These are phyloP conservation scores for Ophioderma brevispina DNA, from an alignment of 35 echinoderm and acorn worm species.

Conservation along the genomic window DNA sequence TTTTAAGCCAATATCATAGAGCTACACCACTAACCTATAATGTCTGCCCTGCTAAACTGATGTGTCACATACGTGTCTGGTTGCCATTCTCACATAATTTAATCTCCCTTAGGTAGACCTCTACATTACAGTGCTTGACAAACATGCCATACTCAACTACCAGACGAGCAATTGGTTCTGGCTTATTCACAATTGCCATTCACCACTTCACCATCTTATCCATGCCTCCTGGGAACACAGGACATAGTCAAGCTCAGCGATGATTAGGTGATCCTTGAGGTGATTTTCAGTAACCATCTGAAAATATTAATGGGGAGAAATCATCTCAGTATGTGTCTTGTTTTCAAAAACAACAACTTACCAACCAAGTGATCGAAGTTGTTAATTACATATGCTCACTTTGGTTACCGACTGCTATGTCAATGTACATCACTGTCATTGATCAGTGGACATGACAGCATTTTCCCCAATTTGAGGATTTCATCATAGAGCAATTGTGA, in stretches of 20 bases:
- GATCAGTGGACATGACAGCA: no score
- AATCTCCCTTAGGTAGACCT: conserved; percentile 96
- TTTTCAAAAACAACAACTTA: no score
- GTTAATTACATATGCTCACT: no score
- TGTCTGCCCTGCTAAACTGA: conserved; percentile 98
- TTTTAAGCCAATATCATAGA: no score
- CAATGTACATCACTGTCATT: no score
- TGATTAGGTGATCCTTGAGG: not conserved
- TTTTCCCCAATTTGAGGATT: no score
- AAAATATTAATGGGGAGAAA: no score
- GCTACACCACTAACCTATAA: conserved; percentile 81
- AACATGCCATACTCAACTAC: conserved; percentile 99
- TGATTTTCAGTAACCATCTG: not conserved
- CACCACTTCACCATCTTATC: conserved; percentile 83
- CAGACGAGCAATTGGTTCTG: conserved; percentile 74
- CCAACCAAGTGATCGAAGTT: no score
- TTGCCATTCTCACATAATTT: conserved; percentile 87
- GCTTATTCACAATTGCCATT: conserved; percentile 24
- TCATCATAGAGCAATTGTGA: no score
- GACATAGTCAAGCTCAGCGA: conserved; percentile 94
- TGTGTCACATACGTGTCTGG: conserved; percentile 63
- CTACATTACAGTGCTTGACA: conserved; percentile 98
- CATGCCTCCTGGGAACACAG: conserved; percentile 80
- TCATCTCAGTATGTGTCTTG: no score
- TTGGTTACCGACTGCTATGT: no score